A percentile compares a stretch with the other conserved stretches of the same genome.
phyloP scores from a whole-genome alignment of 2,888 invertebrate genomes.

The Seira ritae region DNA sequence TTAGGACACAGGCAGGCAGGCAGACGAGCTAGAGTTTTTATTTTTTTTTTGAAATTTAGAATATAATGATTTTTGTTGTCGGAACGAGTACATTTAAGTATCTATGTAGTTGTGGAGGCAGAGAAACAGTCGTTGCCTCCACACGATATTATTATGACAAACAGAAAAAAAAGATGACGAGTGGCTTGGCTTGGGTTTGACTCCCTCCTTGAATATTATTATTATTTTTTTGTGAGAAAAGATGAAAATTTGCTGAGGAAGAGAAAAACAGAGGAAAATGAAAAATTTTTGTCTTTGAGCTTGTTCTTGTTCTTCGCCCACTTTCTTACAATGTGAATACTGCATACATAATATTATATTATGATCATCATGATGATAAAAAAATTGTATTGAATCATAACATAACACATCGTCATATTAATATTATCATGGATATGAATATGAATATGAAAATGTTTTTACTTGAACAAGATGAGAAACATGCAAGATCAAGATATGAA shows the following conservation, averaged over 20 bases:
- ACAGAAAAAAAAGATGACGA: constrained; percentile 61
- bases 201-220: background rate
- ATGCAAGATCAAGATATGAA: too few species aligned
- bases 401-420: constrained; percentile 26
- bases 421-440: background rate
- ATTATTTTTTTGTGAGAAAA: background rate
- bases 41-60: background rate
- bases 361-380: background rate
- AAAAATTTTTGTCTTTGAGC: constrained; percentile 28
- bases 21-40: background rate
- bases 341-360: background rate
- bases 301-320: constrained; percentile 51
- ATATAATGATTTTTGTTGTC: background rate
- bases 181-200: constrained; percentile 48
- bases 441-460: background rate
- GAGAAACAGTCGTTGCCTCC: constrained; percentile 33
- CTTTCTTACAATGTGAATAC: background rate
- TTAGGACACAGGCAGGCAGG: background rate
- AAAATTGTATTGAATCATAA: background rate
- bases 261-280: constrained; percentile 26
- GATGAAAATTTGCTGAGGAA: background rate
- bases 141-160: constrained; percentile 62
- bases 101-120: background rate
- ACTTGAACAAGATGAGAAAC: constrained; percentile 7
- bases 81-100: background rate